Evolutionary conservation across 2,113 vertebrate genomes (phyloP).

Genomic region (Vulpes vulpes): DNA sequence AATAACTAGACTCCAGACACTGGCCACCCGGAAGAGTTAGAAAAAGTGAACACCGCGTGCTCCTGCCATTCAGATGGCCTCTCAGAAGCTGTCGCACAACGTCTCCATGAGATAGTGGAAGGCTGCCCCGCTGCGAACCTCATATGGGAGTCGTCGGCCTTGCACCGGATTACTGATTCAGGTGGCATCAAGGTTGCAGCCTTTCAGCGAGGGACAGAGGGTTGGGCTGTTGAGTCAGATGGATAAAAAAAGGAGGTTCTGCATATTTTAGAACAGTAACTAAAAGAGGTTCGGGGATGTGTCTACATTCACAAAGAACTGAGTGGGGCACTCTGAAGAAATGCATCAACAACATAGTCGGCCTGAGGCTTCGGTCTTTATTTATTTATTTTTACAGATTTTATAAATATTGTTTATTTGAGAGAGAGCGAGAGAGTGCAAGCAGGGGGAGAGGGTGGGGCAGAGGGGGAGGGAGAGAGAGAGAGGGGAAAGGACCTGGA

Average conservation of each 20-base stretch:
- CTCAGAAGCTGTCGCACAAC: not conserved
- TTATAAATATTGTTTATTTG: not conserved
- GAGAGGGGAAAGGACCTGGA: not conserved
- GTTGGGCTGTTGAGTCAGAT: not conserved
- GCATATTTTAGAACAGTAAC: not conserved
- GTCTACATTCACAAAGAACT: not conserved
- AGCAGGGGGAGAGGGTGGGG: not conserved
- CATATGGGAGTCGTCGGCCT: not conserved
- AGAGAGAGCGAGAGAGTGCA: not conserved
- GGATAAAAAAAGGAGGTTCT: not conserved
- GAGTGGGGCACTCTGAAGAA: not conserved
- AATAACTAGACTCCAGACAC: not conserved
- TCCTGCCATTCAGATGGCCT: not conserved
- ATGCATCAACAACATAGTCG: not conserved
- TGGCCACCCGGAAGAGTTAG: not conserved
- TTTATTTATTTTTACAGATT: not conserved
- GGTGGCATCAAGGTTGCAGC: not conserved
- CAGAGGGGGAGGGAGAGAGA: not conserved
- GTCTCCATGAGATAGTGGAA: not conserved
- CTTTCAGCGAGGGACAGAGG: not conserved
- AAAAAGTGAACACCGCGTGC: not conserved
- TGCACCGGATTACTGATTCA: not conserved
- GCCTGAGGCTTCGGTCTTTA: not conserved
- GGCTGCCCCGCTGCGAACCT: not conserved
- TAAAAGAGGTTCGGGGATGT: not conserved